Conservation (phyloP, 2,888 invertebrate species). For the Rhingia campestris region DNA sequence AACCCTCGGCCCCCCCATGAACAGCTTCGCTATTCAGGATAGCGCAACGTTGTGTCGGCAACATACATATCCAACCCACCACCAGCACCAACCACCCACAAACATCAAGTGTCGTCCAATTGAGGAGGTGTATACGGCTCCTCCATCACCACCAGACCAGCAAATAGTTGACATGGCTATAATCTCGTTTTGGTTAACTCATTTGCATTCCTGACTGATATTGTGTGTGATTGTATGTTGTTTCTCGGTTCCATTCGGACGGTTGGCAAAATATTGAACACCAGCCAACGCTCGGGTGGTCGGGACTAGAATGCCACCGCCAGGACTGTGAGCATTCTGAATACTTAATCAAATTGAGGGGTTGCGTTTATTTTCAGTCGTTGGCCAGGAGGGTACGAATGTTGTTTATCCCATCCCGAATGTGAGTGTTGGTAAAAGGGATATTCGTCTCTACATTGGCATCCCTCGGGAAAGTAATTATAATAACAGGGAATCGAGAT, state of each 20-base stretch:
- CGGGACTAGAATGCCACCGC: neutral
- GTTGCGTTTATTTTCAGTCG: constrained; percentile 26
- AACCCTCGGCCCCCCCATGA: neutral
- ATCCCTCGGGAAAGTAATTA: constrained; percentile 58
- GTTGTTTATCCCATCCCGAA: neutral
- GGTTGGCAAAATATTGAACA: constrained; percentile 25
- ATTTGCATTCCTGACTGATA: constrained; percentile 65
- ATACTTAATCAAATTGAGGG: constrained; percentile 61
- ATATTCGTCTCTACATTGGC: constrained; percentile 36
- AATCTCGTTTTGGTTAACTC: constrained; percentile 68
- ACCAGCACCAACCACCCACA: neutral
- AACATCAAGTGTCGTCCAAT: constrained; percentile 16
- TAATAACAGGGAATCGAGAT: constrained; percentile 32
- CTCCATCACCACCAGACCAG: constrained; percentile 38
- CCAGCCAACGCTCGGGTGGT: constrained; percentile 3
- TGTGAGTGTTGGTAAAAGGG: neutral
- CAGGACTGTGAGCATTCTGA: constrained; percentile 27
- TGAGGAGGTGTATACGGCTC: constrained; percentile 12
- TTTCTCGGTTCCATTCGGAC: constrained; percentile 17
- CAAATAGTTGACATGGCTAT: constrained; percentile 66
- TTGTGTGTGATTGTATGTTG: constrained; percentile 38
- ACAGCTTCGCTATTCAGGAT: constrained; percentile 11
- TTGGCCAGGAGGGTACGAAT: constrained; percentile 5
- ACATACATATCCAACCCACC: too few relatives aligned
- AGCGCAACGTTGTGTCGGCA: neutral